Conservation (phyloP, 2,888 invertebrate genomes). For the Chrysopilus asiliformis region DNA sequence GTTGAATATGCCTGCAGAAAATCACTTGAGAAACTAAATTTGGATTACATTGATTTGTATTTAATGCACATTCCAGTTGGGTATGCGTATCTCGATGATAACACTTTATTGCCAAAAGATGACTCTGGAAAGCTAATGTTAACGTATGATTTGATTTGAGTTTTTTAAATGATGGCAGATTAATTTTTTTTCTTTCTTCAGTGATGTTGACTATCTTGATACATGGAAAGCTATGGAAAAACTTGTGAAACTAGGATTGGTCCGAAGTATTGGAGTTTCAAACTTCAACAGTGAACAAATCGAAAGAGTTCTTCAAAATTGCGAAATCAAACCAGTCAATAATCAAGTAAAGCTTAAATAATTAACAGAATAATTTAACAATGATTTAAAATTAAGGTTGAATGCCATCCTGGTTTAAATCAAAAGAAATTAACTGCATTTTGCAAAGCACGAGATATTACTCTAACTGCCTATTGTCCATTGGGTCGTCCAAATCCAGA, state of each 20-base stretch:
- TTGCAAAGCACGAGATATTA: constrained; percentile 48
- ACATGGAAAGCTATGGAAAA: constrained; percentile 72
- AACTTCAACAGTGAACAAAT: constrained; percentile 76
- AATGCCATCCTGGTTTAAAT: constrained; percentile 44
- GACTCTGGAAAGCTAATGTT: constrained; percentile 12
- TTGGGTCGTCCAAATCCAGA: constrained; percentile 62
- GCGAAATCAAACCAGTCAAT: constrained; percentile 52
- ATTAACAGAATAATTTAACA: constrained; percentile 5
- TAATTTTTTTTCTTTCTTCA: constrained; percentile 23
- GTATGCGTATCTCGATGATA: constrained; percentile 37
- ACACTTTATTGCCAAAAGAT: constrained; percentile 18
- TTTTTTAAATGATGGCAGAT: not conserved
- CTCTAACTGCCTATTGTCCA: constrained; percentile 65
- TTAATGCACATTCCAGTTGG: constrained; percentile 74
- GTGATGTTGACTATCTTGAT: constrained; percentile 58
- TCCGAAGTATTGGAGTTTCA: constrained; percentile 68
- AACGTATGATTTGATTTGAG: constrained; percentile 18
- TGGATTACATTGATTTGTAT: constrained; percentile 67
- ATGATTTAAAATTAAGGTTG: constrained; percentile 18
- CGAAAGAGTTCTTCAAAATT: constrained; percentile 48
- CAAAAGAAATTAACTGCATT: constrained; percentile 53
- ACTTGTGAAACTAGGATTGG: constrained; percentile 53
- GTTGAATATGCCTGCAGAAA: constrained; percentile 48
- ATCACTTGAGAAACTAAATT: constrained; percentile 48
- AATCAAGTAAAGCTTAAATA: constrained; percentile 44